These are phyloP conservation scores for Platyscapa corneri DNA, from an alignment of 1,140 invertebrate species.

Conservation along the genomic window DNA sequence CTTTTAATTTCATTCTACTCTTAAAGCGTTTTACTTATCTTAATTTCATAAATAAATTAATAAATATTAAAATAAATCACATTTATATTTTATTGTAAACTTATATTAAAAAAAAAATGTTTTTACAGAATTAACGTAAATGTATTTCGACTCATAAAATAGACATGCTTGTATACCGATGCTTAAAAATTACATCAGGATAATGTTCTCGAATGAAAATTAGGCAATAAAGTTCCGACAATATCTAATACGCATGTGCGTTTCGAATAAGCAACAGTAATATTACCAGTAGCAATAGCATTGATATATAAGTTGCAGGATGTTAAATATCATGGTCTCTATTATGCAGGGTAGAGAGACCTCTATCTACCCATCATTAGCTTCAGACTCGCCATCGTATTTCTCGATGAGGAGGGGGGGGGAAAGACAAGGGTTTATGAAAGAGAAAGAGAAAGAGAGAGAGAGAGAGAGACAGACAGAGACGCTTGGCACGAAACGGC, in stretches of 20 bases:
- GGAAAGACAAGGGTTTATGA: not conserved
- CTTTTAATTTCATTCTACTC: too few relatives aligned
- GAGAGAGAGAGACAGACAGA: not conserved
- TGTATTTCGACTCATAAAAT: not conserved
- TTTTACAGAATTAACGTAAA: not conserved
- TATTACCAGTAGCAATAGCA: not conserved
- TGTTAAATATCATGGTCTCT: constrained; percentile 1
- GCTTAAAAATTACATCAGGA: too few relatives aligned
- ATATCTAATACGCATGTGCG: not conserved
- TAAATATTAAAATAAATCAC: too few relatives aligned
- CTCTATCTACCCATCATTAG: not conserved
- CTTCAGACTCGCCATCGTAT: not conserved
- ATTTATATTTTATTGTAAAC: too few relatives aligned
- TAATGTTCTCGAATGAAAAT: not conserved
- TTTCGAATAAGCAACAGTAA: not conserved
- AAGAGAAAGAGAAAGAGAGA: not conserved
- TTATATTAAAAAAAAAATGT: too few relatives aligned
- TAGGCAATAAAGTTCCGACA: too few relatives aligned
- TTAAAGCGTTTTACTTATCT: too few relatives aligned
- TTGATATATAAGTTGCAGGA: not conserved
- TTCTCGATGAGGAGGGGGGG: not conserved
- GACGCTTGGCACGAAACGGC: not conserved
- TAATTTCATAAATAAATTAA: too few relatives aligned
- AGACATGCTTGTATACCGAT: not conserved
- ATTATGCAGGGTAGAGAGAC: not conserved